A percentile compares a stretch with the other conserved stretches of the same genome.
Conservation (phyloP, 2,797 vertebrate genomes). For the Cacajao melanocephalus region DNA sequence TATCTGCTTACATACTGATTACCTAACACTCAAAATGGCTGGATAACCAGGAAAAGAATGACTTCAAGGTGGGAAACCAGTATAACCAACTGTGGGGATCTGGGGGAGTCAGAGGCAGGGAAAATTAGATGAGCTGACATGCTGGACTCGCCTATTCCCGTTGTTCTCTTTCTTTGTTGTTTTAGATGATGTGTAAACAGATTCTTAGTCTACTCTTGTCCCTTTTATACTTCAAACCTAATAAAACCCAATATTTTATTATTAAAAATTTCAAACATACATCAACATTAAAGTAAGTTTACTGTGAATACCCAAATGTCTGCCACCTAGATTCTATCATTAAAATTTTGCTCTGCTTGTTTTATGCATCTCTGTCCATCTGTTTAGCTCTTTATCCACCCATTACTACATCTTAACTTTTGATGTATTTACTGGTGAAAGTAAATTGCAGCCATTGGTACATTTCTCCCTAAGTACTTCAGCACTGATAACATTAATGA, state of each 20-base stretch:
- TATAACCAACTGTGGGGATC: background rate
- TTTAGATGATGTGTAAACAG: background rate
- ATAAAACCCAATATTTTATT: background rate
- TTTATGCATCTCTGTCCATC: background rate
- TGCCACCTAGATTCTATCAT: background rate
- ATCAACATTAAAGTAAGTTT: conserved; percentile 20
- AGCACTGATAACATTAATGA: conserved; percentile 28
- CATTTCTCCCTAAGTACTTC: background rate
- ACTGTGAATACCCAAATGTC: background rate
- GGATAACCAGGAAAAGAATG: background rate
- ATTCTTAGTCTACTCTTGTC: background rate
- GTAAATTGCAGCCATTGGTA: background rate
- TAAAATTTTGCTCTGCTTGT: conserved; percentile 7
- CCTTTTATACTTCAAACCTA: conserved; percentile 19
- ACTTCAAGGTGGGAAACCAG: background rate
- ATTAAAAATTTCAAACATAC: background rate
- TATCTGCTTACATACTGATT: background rate
- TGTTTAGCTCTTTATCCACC: background rate
- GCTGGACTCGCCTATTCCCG: background rate
- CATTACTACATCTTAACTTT: conserved; percentile 34
- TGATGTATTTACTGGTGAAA: conserved; percentile 7
- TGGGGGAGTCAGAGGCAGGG: background rate
- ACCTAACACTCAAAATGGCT: background rate
- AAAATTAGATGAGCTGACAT: background rate
- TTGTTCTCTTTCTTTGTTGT: background rate